Conservation (phyloP, 2,113 vertebrate species). For the Pandion haliaetus region DNA sequence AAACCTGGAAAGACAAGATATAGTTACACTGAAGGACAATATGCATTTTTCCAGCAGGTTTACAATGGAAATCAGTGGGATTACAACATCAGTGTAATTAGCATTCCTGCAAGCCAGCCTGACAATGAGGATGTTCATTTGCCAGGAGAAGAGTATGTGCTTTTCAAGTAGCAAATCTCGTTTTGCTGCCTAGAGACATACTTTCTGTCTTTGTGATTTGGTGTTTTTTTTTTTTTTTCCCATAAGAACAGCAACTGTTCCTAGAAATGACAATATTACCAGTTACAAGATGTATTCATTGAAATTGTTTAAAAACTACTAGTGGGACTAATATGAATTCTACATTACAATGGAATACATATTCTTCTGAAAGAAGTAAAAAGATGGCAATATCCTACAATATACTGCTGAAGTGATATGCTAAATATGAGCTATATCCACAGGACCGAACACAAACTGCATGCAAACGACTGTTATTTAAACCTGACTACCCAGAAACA, state of each 20-base stretch:
- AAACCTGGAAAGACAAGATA: background rate
- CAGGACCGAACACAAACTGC: background rate
- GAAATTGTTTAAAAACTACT: constrained; percentile 22
- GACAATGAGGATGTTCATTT: background rate
- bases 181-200: constrained; percentile 15
- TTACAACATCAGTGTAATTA: background rate
- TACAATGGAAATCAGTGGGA: background rate
- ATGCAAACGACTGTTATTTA: background rate
- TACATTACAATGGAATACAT: background rate
- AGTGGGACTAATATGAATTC: background rate
- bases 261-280: background rate
- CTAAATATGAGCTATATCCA: background rate
- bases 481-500: background rate
- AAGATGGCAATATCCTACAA: background rate
- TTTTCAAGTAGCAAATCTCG: constrained; percentile 12
- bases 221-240: background rate
- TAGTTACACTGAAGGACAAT: background rate
- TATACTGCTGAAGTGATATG: background rate
- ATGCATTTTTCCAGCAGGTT: background rate
- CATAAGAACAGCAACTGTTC: background rate
- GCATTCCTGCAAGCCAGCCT: background rate
- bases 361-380: background rate
- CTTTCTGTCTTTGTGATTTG: background rate
- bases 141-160: background rate
- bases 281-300: background rate